These are phyloP conservation scores for Setipinna tenuifilis DNA, from an alignment of 2,797 vertebrate genomes.

Conservation along the genomic window DNA sequence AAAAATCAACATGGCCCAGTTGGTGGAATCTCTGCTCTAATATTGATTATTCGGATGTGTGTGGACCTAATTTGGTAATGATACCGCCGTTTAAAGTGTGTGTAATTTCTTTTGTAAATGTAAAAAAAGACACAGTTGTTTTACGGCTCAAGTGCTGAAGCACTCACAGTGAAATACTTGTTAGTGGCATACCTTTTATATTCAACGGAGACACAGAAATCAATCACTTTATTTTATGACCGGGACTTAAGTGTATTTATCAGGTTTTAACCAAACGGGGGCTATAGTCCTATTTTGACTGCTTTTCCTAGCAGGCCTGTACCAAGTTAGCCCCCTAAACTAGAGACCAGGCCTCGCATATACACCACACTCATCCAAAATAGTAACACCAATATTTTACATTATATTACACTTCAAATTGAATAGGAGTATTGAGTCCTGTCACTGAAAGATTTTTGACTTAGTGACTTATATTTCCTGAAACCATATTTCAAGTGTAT, in stretches of 20 bases:
- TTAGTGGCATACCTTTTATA: background rate
- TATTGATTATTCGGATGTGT: background rate
- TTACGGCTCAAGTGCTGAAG: background rate
- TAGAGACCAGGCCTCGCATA: background rate
- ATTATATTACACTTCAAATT: background rate
- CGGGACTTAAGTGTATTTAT: background rate
- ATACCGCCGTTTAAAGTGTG: background rate
- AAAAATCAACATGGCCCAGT: slow-evolving; percentile 7
- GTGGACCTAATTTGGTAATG: background rate
- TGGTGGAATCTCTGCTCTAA: background rate
- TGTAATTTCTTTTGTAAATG: background rate
- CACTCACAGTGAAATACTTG: background rate
- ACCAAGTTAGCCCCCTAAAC: background rate
- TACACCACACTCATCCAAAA: background rate
- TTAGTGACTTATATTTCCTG: too few relatives aligned
- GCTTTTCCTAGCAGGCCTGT: background rate
- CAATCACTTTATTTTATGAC: background rate
- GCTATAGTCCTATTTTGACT: background rate
- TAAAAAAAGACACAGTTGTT: background rate
- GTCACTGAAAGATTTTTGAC: background rate
- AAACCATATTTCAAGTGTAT: too few relatives aligned
- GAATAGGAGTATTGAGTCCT: background rate
- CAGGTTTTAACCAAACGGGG: background rate
- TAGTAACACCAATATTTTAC: background rate
- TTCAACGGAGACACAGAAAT: background rate